phyloP scores from a whole-genome alignment of 37 sponge, comb jelly and placozoan genomes.

The Spongia lamella region DNA sequence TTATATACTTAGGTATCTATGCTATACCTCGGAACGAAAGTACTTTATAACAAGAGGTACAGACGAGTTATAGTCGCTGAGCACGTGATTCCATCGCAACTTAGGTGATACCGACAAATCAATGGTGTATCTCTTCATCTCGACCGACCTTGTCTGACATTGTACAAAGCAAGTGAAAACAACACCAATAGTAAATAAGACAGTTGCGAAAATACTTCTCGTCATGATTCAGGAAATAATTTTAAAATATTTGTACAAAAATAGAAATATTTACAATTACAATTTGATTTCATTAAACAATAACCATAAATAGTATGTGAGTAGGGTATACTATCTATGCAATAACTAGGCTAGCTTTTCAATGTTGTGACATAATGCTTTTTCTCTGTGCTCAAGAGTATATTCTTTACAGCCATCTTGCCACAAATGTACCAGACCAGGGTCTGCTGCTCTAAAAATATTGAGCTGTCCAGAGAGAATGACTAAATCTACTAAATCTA shows the following conservation, averaged over 20 bases:
- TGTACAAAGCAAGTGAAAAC: not conserved
- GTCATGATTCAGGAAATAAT: too few species aligned
- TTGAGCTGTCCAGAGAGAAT: not conserved
- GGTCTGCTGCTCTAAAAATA: slow-evolving; percentile 53
- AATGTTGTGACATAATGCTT: slow-evolving; percentile 15
- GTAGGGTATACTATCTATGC: not conserved
- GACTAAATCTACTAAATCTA: slow-evolving; percentile 26
- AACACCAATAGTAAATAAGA: not conserved
- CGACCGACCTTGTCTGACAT: not conserved
- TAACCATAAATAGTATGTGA: not conserved
- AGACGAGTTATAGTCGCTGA: slow-evolving; percentile 47
- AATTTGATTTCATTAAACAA: not conserved
- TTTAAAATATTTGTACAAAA: too few species aligned
- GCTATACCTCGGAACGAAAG: slow-evolving; percentile 23
- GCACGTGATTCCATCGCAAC: slow-evolving; percentile 48
- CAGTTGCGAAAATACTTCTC: too few species aligned
- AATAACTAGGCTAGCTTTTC: not conserved
- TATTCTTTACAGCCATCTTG: slow-evolving; percentile 53
- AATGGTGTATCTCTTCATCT: slow-evolving; percentile 39
- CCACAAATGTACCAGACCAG: slow-evolving; percentile 59
- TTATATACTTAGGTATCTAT: too few species aligned
- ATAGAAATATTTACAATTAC: not conserved
- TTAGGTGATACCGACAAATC: slow-evolving; percentile 55
- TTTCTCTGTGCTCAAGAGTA: slow-evolving; percentile 6
- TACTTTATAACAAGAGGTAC: slow-evolving; percentile 59